A percentile compares a stretch with the other conserved stretches of the same genome.
Evolutionary conservation across 2,888 invertebrate species (phyloP).

Genomic region (Melitaea athalia): DNA sequence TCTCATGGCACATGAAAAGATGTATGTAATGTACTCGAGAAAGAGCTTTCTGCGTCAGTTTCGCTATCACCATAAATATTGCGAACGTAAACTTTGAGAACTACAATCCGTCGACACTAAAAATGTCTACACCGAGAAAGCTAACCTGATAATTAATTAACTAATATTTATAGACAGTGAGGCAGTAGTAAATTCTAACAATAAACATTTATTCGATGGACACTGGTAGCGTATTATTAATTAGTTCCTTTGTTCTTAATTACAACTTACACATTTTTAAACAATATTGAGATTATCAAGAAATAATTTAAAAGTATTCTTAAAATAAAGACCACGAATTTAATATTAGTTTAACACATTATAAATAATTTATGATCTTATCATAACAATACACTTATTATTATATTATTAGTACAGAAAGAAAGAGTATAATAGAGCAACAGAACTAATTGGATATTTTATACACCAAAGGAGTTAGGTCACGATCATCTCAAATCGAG

Average conservation of each 20-base stretch:
- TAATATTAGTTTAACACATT: too few species aligned
- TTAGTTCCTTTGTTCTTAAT: too few species aligned
- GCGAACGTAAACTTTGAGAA: background rate
- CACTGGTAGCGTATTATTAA: too few species aligned
- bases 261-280: too few species aligned
- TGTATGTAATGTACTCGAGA: conserved; percentile 26
- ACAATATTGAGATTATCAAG: too few species aligned
- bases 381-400: background rate
- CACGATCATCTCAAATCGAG: conserved; percentile 51
- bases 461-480: conserved; percentile 40
- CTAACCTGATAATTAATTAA: background rate
- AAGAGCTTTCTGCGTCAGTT: conserved; percentile 28
- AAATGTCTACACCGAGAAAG: background rate
- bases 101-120: background rate
- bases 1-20: conserved; percentile 45
- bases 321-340: too few species aligned
- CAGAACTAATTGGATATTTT: conserved; percentile 37
- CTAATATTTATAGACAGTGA: background rate
- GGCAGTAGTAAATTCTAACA: too few species aligned
- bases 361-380: background rate
- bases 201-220: too few species aligned
- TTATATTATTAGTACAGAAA: background rate
- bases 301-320: too few species aligned
- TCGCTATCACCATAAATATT: conserved; percentile 19
- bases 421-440: conserved; percentile 11